Conservation (phyloP, 2,888 invertebrate species). For the Frankliniella fusca region DNA sequence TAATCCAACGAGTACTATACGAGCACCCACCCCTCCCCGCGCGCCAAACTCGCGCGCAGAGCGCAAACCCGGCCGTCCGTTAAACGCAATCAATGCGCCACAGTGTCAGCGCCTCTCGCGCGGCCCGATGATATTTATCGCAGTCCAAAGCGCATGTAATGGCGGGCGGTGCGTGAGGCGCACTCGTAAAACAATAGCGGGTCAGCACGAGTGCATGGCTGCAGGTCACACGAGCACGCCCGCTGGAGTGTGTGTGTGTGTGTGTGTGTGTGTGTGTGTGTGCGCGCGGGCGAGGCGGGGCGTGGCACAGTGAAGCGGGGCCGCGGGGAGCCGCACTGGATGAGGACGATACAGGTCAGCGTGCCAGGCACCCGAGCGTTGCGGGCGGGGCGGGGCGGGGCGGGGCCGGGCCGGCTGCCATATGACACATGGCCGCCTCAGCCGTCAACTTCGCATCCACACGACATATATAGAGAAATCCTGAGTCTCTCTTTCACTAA, state of each 20-base stretch:
- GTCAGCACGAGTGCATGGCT: not conserved
- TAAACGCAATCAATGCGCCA: too few species aligned
- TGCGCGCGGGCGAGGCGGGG: not conserved
- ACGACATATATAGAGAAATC: too few species aligned
- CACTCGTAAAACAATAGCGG: constrained; percentile 1
- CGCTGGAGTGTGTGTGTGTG: not conserved
- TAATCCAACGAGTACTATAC: too few species aligned
- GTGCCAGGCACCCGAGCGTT: too few species aligned
- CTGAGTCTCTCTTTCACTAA: too few species aligned
- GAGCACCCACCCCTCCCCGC: too few species aligned
- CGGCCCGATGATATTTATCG: too few species aligned
- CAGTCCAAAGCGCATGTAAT: too few species aligned
- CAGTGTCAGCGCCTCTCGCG: too few species aligned
- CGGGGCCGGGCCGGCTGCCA: not conserved
- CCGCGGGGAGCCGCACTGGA: not conserved
- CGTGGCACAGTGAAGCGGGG: not conserved
- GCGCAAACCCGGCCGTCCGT: too few species aligned
- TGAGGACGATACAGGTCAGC: constrained; percentile 2
- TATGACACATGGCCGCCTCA: not conserved
- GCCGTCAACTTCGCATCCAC: too few species aligned
- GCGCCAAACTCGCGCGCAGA: too few species aligned
- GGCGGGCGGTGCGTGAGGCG: not conserved
- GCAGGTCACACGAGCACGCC: not conserved
- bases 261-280: not conserved
- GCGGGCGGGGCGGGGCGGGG: not conserved